phyloP scores from a whole-genome alignment of 2,888 invertebrate genomes.

The Vandiemenella viatica region DNA sequence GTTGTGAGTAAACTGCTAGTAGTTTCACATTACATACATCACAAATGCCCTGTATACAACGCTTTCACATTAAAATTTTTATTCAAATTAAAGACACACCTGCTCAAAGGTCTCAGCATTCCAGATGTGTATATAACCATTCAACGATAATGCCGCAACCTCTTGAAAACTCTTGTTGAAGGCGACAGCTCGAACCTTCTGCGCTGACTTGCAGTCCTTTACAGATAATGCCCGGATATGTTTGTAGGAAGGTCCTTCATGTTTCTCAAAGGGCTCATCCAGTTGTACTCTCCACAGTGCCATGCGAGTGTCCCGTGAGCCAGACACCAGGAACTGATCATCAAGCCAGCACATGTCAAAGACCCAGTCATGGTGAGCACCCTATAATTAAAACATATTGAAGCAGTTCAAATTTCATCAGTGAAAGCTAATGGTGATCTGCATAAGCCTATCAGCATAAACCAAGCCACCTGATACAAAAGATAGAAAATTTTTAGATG shows the following conservation, averaged over 20 bases:
- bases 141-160: constrained; percentile 78
- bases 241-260: constrained; percentile 34
- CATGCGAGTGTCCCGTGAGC: constrained; percentile 80
- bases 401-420: not conserved
- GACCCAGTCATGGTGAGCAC: constrained; percentile 83
- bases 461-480: too few relatives aligned
- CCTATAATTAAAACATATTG: constrained; percentile 27
- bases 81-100: too few relatives aligned
- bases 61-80: too few relatives aligned
- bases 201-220: constrained; percentile 64
- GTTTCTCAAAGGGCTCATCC: constrained; percentile 28
- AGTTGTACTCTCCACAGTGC: constrained; percentile 72
- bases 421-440: too few relatives aligned
- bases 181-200: constrained; percentile 67
- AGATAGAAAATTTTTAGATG: too few relatives aligned
- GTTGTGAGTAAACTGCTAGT: too few relatives aligned
- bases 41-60: too few relatives aligned
- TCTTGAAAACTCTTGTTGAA: constrained; percentile 77
- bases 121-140: constrained; percentile 90
- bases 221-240: constrained; percentile 38
- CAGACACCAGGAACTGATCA: constrained; percentile 87
- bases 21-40: too few relatives aligned
- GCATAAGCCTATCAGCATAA: too few relatives aligned
- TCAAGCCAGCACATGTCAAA: constrained; percentile 92
- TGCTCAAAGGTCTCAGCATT: constrained; percentile 78